Conservation (phyloP, 2,888 invertebrate species). For the Nasonovia ribisnigri region DNA sequence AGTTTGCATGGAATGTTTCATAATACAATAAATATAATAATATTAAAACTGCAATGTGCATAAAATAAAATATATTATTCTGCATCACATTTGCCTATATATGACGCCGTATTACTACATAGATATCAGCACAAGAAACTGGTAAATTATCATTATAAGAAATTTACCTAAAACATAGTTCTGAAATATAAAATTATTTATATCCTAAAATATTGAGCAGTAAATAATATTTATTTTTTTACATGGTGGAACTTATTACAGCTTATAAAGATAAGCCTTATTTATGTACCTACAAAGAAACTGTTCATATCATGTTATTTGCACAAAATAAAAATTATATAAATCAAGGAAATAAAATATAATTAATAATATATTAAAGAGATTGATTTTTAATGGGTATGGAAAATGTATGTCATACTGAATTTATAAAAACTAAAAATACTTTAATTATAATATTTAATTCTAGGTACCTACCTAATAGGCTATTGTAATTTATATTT, state of each 20-base stretch:
- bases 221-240: too few relatives aligned
- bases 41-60: not conserved
- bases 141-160: not conserved
- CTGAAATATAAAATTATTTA: not conserved
- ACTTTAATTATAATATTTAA: not conserved
- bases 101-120: not conserved
- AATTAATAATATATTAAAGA: not conserved
- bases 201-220: not conserved
- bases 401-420: not conserved
- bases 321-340: not conserved
- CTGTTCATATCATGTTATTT: not conserved
- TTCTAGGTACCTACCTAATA: not conserved
- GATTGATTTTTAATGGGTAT: not conserved
- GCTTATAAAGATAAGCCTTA: not conserved
- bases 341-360: not conserved
- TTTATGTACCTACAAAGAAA: not conserved
- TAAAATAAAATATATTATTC: not conserved
- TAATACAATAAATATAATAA: not conserved
- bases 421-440: not conserved
- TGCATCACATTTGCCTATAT: conserved; percentile 31
- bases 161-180: not conserved
- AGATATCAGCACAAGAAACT: not conserved
- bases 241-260: not conserved
- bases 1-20: not conserved
- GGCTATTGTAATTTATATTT: not conserved